Percentiles rank a stretch among this genome's conserved stretches.
phyloP scores from a whole-genome alignment of 23 tunicate genomes.

The Ciona savignyi region DNA sequence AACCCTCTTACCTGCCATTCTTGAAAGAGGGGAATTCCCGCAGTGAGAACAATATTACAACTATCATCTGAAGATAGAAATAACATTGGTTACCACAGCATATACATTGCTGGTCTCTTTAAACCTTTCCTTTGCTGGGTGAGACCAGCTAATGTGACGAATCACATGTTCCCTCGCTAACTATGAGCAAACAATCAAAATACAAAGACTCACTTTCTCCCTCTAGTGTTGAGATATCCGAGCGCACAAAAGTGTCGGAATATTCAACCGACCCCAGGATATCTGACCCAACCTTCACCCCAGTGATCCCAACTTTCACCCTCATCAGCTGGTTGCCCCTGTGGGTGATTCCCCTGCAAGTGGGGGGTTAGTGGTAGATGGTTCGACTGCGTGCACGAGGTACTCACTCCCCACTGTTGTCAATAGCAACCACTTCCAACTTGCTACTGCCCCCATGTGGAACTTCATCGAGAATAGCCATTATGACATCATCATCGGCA shows the following conservation, averaged over 20 bases:
- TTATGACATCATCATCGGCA: neutral
- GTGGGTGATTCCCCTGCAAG: too few relatives aligned
- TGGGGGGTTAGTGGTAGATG: too few relatives aligned
- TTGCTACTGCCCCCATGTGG: neutral
- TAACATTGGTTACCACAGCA: too few relatives aligned
- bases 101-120: too few relatives aligned
- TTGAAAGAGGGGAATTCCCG: constrained; percentile 12
- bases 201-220: neutral
- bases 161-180: neutral
- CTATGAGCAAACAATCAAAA: neutral
- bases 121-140: too few relatives aligned
- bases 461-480: neutral
- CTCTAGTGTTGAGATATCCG: neutral
- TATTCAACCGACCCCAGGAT: neutral
- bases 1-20: constrained; percentile 27
- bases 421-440: neutral
- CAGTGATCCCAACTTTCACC: neutral
- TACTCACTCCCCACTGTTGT: neutral
- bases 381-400: too few relatives aligned
- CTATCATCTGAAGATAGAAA: too few relatives aligned
- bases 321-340: too few relatives aligned
- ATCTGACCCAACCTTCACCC: neutral
- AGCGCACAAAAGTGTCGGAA: neutral
- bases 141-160: too few relatives aligned
- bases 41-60: constrained; percentile 19